Evolutionary conservation across 1,140 invertebrate genomes (phyloP).

Genomic region (Matsumurasca onukii): DNA sequence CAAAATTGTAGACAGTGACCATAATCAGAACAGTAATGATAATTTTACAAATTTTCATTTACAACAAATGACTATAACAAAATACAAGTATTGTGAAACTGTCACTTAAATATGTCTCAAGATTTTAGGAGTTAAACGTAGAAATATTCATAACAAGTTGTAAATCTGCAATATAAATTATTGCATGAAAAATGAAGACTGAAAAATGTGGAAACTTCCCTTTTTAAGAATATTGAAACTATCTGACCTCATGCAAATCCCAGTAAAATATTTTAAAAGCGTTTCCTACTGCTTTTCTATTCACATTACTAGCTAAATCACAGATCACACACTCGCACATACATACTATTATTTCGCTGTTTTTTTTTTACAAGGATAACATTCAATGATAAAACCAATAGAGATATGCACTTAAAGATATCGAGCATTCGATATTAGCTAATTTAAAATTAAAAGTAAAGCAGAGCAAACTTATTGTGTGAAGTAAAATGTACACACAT

Average conservation of each 20-base stretch:
- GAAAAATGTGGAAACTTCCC: neutral
- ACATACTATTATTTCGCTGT: neutral
- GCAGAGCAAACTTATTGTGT: neutral
- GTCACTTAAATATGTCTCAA: neutral
- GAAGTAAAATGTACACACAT: neutral
- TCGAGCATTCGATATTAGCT: neutral
- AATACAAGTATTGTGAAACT: neutral
- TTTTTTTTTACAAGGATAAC: neutral
- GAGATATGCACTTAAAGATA: neutral
- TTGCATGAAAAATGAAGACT: neutral
- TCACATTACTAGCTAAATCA: constrained; percentile 9
- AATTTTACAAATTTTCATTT: constrained; percentile 11
- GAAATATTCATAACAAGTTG: neutral
- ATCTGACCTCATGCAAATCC: neutral
- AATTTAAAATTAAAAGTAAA: constrained; percentile 7
- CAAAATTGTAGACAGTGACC: constrained; percentile 20
- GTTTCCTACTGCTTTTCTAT: constrained; percentile 4
- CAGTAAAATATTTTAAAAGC: constrained; percentile 7
- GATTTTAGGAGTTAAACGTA: neutral
- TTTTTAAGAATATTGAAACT: neutral
- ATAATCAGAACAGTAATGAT: neutral
- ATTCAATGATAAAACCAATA: neutral
- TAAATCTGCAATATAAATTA: too few relatives aligned
- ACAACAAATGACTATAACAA: constrained; percentile 15
- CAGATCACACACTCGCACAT: neutral